Conservation (phyloP, 2,113 vertebrate genomes). For the Telmatochromis sp. region DNA sequence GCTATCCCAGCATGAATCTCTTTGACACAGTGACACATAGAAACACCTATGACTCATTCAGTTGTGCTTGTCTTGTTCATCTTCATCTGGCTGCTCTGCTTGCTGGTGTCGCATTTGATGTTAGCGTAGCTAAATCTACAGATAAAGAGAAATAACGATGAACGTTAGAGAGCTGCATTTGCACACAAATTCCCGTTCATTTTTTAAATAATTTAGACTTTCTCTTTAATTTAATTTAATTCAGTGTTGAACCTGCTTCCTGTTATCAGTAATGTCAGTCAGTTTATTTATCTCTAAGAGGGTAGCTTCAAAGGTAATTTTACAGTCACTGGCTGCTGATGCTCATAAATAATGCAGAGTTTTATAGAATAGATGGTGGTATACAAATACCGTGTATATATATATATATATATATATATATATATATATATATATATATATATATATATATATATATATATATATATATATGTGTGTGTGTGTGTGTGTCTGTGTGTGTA, state of each 20-base stretch:
- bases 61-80: neutral
- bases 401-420: neutral
- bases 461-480: no score
- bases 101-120: neutral
- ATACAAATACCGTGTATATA: neutral
- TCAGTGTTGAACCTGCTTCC: neutral
- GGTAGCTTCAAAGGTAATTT: neutral
- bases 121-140: neutral
- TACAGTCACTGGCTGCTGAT: neutral
- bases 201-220: neutral
- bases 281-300: neutral
- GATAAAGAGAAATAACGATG: neutral
- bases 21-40: conserved; percentile 55
- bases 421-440: no score
- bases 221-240: neutral
- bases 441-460: no score
- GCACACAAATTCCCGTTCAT: neutral
- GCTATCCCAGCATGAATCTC: conserved; percentile 10
- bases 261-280: neutral
- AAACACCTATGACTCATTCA: conserved; percentile 32
- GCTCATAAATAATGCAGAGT: conserved; percentile 41
- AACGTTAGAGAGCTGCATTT: neutral
- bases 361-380: neutral
- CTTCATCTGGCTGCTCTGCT: neutral
- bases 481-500: no score